These are phyloP conservation scores for Setipinna tenuifilis DNA, from an alignment of 2,797 vertebrate genomes.

Conservation along the genomic window DNA sequence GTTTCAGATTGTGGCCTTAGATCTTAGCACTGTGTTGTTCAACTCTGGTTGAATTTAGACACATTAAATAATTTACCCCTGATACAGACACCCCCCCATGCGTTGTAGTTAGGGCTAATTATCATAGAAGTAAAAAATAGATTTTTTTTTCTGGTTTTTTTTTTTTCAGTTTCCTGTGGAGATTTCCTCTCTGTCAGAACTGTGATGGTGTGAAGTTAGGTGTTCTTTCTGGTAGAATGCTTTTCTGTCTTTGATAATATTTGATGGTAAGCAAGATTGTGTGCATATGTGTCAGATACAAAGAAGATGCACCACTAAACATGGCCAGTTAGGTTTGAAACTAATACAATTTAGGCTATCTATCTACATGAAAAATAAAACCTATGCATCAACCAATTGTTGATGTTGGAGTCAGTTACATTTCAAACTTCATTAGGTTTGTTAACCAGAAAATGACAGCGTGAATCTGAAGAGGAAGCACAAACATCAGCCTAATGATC, in stretches of 20 bases:
- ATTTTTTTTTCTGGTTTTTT: not conserved
- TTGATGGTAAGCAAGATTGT: too few species aligned
- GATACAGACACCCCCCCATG: not conserved
- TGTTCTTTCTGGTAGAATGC: not conserved
- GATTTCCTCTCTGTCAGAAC: not conserved
- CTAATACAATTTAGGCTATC: too few species aligned
- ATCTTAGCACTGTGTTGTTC: not conserved
- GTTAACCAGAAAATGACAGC: not conserved
- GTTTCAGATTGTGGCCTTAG: not conserved
- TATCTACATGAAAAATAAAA: too few species aligned
- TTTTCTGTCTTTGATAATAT: not conserved
- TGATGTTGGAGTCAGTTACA: not conserved
- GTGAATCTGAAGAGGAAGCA: not conserved
- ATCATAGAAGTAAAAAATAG: not conserved
- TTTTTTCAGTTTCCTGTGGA: not conserved
- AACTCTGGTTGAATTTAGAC: not conserved
- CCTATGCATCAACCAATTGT: not conserved
- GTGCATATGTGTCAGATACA: too few species aligned
- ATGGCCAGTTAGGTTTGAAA: too few species aligned
- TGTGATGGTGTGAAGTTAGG: not conserved
- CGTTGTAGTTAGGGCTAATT: not conserved
- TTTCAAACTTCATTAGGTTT: not conserved
- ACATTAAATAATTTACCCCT: not conserved
- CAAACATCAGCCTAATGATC: not conserved
- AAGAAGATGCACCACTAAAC: too few species aligned